Conservation (phyloP, 2,888 invertebrate genomes). For the Ecliptopera silaceata region DNA sequence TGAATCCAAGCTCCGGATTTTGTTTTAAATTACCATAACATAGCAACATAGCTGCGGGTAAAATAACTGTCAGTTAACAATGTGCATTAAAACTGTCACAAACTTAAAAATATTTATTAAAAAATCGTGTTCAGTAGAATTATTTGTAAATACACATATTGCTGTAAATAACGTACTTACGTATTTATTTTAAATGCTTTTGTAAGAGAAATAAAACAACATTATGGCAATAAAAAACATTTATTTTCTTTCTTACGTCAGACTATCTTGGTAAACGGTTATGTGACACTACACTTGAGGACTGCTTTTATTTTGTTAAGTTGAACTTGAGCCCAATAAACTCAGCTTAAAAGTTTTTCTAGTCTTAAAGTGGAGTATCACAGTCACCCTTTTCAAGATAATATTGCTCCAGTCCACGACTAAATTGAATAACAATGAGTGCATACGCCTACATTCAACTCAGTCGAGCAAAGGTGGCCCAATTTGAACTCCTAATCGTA, state of each 20-base stretch:
- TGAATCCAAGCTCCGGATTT: no score
- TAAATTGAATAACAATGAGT: not conserved
- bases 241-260: conserved; percentile 55
- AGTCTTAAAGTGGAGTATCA: conserved; percentile 3
- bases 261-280: conserved; percentile 31
- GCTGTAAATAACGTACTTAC: conserved; percentile 45
- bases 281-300: conserved; percentile 35
- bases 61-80: conserved; percentile 58
- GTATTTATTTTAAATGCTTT: conserved; percentile 72
- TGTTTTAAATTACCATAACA: no score
- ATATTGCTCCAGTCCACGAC: conserved; percentile 3
- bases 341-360: no score
- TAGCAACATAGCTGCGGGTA: no score
- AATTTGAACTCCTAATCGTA: conserved; percentile 16
- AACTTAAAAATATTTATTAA: conserved; percentile 39
- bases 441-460: not conserved
- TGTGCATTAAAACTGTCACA: conserved; percentile 45
- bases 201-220: conserved; percentile 64
- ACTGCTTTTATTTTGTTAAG: not conserved
- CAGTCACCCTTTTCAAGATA: conserved; percentile 9
- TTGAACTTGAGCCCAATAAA: no score
- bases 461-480: conserved; percentile 17
- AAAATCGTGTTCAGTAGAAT: conserved; percentile 67
- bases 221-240: conserved; percentile 78
- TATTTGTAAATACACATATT: conserved; percentile 41